Evolutionary conservation across 2,888 invertebrate species (phyloP), one percentile per base, ranked within the genome.

Genomic region (Apamea anceps): DNA sequence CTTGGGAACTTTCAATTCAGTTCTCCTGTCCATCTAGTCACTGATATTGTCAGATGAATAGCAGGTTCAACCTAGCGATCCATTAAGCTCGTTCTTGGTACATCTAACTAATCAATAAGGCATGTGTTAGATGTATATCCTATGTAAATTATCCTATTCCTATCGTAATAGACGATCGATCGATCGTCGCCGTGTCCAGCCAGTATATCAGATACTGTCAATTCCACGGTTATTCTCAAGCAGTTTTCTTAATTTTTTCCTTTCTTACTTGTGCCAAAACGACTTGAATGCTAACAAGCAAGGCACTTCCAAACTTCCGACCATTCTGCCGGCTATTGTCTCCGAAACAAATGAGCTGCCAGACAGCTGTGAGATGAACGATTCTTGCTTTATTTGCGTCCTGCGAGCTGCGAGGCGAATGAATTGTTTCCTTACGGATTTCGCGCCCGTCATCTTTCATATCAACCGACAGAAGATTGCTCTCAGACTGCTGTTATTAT

Each of bases 281-380:
- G 37, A 75, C 67, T 72, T 75, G 32, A 68, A 57, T n/a, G 18
- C 42, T 37, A 37, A 70, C 79, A 72, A 77, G 72, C 75, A 68
- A 79, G 70, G 28, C 72, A 54, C 65, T 60, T 65, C 68, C 60
- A 72, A 68, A 57, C 75, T 51, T 65, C 71, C 28, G 48, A 0
- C 48, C 71, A 63, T 71, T 54, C 66, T 60, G 76, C 21, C 77
- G 37, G 60, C 63, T 71, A 82, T 88, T 87, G 88, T 86, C 79
- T 84, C 57, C 18, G 42, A 76, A 84, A 87, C 85, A 87, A 89
- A 89, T 84, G 84, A 85, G 65, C 77, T 81, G 84, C 86, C 85
- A 72, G 81, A 85, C 84, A 79, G 80, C 66, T 51, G 37, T 37
- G 75, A 81, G 72, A 85, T 81, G 79, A 70, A 85, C 68, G 80